Percentiles rank a stretch among this genome's conserved stretches.
phyloP scores from a whole-genome alignment of 2,888 invertebrate genomes.

The Limnephilus auricula region DNA sequence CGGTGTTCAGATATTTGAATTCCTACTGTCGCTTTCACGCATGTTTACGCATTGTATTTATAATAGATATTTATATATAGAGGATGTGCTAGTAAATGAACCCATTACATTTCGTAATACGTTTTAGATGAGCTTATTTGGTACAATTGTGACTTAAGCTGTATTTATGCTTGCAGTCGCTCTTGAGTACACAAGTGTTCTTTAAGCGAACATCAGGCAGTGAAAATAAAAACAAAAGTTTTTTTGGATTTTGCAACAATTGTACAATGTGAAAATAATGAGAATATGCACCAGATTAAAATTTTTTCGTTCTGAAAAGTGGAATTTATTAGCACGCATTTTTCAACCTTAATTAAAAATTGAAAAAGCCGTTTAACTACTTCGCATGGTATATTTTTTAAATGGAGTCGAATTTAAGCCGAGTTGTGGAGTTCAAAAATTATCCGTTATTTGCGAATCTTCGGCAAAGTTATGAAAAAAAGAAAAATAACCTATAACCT shows the following conservation, averaged over 20 bases:
- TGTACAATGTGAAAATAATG: not conserved
- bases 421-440: no score
- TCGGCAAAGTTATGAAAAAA: no score
- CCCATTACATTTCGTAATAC: not conserved
- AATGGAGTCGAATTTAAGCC: no score
- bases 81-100: not conserved
- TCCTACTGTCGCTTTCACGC: constrained; percentile 24
- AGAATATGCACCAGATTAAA: not conserved
- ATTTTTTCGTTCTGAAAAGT: not conserved
- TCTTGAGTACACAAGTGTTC: not conserved
- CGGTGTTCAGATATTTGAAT: not conserved
- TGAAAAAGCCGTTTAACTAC: no score
- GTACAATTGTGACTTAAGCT: not conserved
- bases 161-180: not conserved
- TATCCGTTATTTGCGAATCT: no score
- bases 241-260: not conserved
- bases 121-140: not conserved
- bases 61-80: no score
- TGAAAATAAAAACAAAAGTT: not conserved
- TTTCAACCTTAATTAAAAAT: not conserved
- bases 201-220: not conserved
- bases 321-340: not conserved
- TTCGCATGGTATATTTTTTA: no score
- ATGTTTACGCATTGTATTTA: not conserved
- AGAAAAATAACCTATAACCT: no score